phyloP scores from a whole-genome alignment of 2,888 invertebrate species.

The Ormyrus nitidulus region DNA sequence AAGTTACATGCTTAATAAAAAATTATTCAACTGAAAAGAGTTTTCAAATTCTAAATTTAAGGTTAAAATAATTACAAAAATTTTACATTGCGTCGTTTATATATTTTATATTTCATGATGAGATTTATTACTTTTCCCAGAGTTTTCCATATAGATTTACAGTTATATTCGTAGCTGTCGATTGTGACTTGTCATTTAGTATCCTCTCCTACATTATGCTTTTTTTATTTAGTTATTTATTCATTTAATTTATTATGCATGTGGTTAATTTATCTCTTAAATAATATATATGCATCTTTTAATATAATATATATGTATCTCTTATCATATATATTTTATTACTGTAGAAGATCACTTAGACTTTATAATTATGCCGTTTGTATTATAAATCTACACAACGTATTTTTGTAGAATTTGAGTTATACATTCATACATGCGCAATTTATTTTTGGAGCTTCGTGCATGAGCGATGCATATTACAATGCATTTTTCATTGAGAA shows the following conservation, averaged over 20 bases:
- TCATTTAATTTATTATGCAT: slow-evolving; percentile 53
- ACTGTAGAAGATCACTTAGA: slow-evolving; percentile 55
- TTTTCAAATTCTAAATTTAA: neutral
- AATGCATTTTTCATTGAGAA: slow-evolving; percentile 29
- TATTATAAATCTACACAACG: slow-evolving; percentile 54
- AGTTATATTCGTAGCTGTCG: slow-evolving; percentile 51
- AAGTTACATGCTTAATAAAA: slow-evolving; percentile 43
- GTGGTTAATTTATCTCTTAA: slow-evolving; percentile 47
- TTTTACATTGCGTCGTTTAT: slow-evolving; percentile 51
- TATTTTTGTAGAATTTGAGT: slow-evolving; percentile 43
- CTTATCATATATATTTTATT: slow-evolving; percentile 55
- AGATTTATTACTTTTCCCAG: slow-evolving; percentile 60
- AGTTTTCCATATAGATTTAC: slow-evolving; percentile 56
- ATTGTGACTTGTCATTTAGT: slow-evolving; percentile 46
- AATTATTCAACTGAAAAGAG: neutral
- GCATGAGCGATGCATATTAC: slow-evolving; percentile 54
- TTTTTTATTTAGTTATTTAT: slow-evolving; percentile 48
- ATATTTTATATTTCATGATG: slow-evolving; percentile 62
- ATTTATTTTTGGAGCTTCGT: slow-evolving; percentile 53
- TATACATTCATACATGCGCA: slow-evolving; percentile 54
- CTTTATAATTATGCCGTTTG: slow-evolving; percentile 44
- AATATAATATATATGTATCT: slow-evolving; percentile 51
- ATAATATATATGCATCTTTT: slow-evolving; percentile 54
- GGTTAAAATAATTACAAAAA: slow-evolving; percentile 33
- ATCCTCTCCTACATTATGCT: slow-evolving; percentile 46